Conservation (phyloP, 2,113 vertebrate genomes). For the Psilopsiagon aurifrons region DNA sequence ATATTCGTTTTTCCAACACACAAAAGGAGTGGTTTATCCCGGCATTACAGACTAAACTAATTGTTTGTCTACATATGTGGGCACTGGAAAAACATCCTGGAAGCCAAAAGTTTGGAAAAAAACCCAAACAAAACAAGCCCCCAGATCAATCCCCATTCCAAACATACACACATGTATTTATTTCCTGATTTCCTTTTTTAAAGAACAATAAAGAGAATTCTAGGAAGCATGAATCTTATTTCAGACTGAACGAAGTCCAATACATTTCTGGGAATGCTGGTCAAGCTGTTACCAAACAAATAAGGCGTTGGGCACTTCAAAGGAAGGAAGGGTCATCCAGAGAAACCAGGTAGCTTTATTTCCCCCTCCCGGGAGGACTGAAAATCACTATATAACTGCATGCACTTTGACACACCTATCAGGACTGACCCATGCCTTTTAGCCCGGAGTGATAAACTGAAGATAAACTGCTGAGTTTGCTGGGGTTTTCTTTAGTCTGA, state of each 20-base stretch:
- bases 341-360: conserved; percentile 9
- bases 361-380: background rate
- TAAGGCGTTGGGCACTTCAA: background rate
- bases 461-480: background rate
- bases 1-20: background rate
- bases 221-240: conserved; percentile 51
- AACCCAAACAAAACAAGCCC: background rate
- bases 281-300: conserved; percentile 17
- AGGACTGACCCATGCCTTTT: background rate
- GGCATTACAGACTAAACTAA: background rate
- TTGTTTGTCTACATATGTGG: background rate
- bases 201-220: conserved; percentile 42
- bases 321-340: background rate
- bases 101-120: background rate
- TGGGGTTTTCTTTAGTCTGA: background rate
- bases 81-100: background rate
- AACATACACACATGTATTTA: conserved; percentile 33
- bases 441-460: background rate
- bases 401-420: background rate
- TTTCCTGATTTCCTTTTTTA: conserved; percentile 21
- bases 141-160: background rate
- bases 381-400: background rate
- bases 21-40: background rate
- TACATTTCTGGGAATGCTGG: conserved; percentile 27
- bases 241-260: conserved; percentile 16